Percentiles rank a stretch among this genome's conserved stretches.
Evolutionary conservation across 2,797 vertebrate species (phyloP).

Genomic region (Psittacula echo): DNA sequence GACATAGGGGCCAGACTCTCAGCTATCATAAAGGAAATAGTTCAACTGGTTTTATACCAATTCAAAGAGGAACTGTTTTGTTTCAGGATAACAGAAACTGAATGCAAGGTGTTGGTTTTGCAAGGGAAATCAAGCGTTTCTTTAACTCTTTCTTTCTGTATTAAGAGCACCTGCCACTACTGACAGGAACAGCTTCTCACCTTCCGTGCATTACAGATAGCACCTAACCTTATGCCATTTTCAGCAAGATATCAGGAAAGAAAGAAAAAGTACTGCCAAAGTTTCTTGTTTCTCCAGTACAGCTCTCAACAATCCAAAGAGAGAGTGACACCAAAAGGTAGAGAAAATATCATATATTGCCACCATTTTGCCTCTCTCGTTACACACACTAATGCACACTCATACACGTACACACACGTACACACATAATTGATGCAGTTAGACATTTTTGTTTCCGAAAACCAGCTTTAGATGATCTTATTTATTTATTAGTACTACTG

Average conservation of each 20-base stretch:
- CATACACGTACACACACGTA: background rate
- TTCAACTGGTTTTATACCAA: background rate
- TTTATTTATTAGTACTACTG: constrained; percentile 51
- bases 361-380: background rate
- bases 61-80: background rate
- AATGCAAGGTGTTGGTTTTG: background rate
- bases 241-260: background rate
- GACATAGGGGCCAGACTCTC: too few species aligned
- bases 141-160: background rate
- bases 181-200: background rate
- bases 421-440: background rate
- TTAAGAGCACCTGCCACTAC: background rate
- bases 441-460: constrained; percentile 20
- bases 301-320: background rate
- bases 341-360: background rate
- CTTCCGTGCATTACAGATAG: background rate
- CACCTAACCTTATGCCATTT: background rate
- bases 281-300: background rate
- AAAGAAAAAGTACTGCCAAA: background rate
- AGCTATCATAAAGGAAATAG: fast-evolving
- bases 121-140: background rate
- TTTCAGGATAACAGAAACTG: background rate
- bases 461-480: constrained; percentile 44
- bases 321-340: background rate
- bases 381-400: background rate